These are phyloP conservation scores for Tenualosa thibaudeaui DNA, from an alignment of 2,797 vertebrate genomes.

Conservation along the genomic window DNA sequence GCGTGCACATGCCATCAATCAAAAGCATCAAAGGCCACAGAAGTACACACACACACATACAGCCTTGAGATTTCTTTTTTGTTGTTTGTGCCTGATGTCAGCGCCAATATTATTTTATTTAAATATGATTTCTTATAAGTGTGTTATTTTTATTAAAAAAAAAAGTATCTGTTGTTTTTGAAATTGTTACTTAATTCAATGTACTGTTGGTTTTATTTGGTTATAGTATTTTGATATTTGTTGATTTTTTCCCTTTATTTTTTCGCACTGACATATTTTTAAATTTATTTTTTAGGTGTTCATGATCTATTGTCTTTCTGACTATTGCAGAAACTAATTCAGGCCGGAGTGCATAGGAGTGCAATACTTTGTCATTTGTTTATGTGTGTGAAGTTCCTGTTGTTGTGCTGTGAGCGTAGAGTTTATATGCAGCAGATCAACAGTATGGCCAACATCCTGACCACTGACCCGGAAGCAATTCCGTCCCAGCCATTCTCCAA, in stretches of 20 bases:
- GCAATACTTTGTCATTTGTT: conserved; percentile 18
- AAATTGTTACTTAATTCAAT: conserved; percentile 2
- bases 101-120: not conserved
- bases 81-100: conserved; percentile 21
- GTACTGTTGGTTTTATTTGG: not conserved
- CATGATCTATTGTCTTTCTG: conserved; percentile 1
- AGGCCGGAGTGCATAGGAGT: conserved; percentile 20
- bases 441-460: not conserved
- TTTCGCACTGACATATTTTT: not conserved
- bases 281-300: conserved; percentile 15
- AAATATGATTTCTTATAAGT: not conserved
- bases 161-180: conserved; percentile 18
- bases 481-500: not conserved
- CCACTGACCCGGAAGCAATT: conserved; percentile 7
- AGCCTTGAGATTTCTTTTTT: not conserved
- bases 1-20: not conserved
- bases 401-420: conserved; percentile 18
- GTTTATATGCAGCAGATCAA: not conserved
- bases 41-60: conserved; percentile 1
- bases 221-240: not conserved
- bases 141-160: not conserved
- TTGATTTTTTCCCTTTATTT: no score
- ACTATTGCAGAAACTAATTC: conserved; percentile 7
- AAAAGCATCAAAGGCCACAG: not conserved
- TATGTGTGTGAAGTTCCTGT: not conserved